Evolutionary conservation across 2,888 invertebrate species (phyloP), one percentile per base, ranked within the genome.

Genomic region (Scelioninae gen. 1): DNA sequence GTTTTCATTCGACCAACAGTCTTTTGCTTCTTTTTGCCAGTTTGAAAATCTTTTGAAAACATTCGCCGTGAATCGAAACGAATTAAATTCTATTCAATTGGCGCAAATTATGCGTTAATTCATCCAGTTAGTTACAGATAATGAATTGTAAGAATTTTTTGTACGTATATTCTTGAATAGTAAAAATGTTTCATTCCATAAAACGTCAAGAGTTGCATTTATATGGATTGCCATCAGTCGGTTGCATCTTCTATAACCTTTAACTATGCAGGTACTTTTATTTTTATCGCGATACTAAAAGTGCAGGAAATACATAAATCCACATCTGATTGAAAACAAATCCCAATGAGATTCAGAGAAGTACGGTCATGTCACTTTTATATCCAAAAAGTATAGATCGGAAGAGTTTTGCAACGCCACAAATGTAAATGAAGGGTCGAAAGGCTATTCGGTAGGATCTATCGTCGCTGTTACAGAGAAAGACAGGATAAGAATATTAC

Each of bases 341-440:
- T 83, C 62, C 75, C 47, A 38, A 38, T 23, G 75, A 56, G 53
- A 69, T 74, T 74, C 60, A 40, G 47, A 69, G 60, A 51, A 72
- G 60, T 49, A 49, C 71, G 32, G 47, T 69, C 56, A 38, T 68
- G 75, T 79, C 66, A 60, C 15, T 55, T 69, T 69, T 75, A 63
- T 65, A 16, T 79, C 45, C 65, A 38, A 55, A 68, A 65, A 23
- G 76, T 62, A 75, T 75, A 68, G 47, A 60, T 66, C 65, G 71
- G 10, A 29, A 53, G 71, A 78, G 55, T 60, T 75, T 53, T 23
- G 65, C 55, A 71, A 40, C 65, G 68, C 72, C 79, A 51, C 68
- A 72, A 80, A 80, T 80, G 79, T 83, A 83, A 83, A 83, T 80
- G 75, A 71, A 79, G 76, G 80, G 80, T 80, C 72, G 76, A 80